A percentile compares a stretch with the other conserved stretches of the same genome.
Conservation (phyloP, 2,797 vertebrate genomes). For the Brotula barbata region DNA sequence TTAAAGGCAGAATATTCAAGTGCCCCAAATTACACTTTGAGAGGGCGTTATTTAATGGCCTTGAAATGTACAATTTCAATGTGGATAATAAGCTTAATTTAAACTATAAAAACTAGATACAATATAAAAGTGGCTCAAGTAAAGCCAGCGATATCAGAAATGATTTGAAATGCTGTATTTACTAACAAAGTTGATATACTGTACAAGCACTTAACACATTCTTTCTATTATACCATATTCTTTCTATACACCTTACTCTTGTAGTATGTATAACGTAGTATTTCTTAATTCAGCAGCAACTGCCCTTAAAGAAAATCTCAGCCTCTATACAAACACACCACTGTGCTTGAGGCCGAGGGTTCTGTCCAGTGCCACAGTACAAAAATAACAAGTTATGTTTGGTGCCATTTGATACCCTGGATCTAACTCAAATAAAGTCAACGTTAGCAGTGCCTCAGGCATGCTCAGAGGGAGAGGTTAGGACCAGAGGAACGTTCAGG, state of each 20-base stretch:
- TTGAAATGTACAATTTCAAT: not conserved
- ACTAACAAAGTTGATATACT: no score
- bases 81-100: not conserved
- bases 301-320: conserved; percentile 41
- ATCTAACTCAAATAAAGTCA: conserved; percentile 64
- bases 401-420: conserved; percentile 69
- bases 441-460: conserved; percentile 63
- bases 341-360: conserved; percentile 48
- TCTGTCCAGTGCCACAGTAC: conserved; percentile 57
- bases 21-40: no score
- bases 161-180: no score
- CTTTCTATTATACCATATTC: no score
- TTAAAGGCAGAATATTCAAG: conserved; percentile 8
- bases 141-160: no score
- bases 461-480: conserved; percentile 47
- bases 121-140: no score
- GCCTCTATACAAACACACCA: conserved; percentile 35
- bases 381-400: conserved; percentile 75
- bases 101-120: no score
- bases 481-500: conserved; percentile 35
- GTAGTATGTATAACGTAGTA: no score
- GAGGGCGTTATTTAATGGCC: not conserved
- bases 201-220: no score
- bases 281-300: conserved; percentile 41
- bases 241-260: no score